A percentile compares a stretch with the other conserved stretches of the same genome.
phyloP scores from a whole-genome alignment of 2,797 vertebrate genomes.

The Poeciliopsis paucimaculata region DNA sequence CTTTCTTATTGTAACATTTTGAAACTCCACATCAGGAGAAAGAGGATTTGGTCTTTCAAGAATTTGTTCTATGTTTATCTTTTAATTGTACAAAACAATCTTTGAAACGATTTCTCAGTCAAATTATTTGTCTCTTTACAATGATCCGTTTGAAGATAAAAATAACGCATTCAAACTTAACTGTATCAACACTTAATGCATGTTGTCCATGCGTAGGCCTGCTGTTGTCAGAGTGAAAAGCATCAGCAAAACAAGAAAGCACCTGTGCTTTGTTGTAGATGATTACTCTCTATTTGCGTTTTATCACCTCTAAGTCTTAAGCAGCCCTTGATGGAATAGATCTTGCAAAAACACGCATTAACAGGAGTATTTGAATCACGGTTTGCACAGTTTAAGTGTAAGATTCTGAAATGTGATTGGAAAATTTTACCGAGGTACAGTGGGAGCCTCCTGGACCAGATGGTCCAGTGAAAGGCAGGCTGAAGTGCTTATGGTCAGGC shows the following conservation, averaged over 20 bases:
- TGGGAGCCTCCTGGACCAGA: neutral
- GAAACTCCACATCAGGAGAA: neutral
- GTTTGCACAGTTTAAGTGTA: neutral
- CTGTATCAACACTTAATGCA: neutral
- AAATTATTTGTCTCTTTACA: neutral
- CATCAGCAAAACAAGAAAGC: neutral
- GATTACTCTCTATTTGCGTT: neutral
- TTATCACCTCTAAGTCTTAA: neutral
- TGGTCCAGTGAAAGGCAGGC: neutral
- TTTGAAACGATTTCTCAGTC: neutral
- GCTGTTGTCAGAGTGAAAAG: neutral
- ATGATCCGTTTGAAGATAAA: neutral
- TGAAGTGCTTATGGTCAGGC: slow-evolving; percentile 44
- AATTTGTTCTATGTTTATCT: neutral
- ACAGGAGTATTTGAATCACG: neutral
- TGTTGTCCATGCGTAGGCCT: neutral
- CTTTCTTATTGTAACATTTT: no score
- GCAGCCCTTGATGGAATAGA: neutral
- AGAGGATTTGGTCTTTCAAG: neutral
- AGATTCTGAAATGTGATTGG: neutral
- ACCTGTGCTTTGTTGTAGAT: no score
- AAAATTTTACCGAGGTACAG: neutral
- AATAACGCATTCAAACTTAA: neutral
- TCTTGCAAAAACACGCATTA: neutral
- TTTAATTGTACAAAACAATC: neutral